A percentile compares a stretch with the other conserved stretches of the same genome.
phyloP scores from a whole-genome alignment of 2,888 invertebrate genomes.

The Eristalis intricaria region DNA sequence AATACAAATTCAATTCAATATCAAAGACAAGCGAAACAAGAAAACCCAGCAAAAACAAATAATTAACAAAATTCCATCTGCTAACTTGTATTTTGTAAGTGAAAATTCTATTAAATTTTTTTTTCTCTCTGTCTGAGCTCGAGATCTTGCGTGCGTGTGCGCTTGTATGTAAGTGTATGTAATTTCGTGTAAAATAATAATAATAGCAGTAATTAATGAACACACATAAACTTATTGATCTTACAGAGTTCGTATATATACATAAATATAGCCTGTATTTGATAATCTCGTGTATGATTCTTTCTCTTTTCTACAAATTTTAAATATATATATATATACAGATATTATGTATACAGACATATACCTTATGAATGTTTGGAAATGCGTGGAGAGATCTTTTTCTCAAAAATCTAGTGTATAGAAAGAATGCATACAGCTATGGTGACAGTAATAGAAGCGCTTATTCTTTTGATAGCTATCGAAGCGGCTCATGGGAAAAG shows the following conservation, averaged over 20 bases:
- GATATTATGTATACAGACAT: no score
- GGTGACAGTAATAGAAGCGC: background rate
- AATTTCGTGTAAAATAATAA: constrained; percentile 32
- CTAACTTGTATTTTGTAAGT: constrained; percentile 63
- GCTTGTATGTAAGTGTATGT: constrained; percentile 44
- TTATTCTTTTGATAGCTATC: background rate
- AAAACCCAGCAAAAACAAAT: background rate
- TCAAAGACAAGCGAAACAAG: no score
- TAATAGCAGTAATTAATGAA: constrained; percentile 12
- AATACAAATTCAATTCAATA: constrained; percentile 50
- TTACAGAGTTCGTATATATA: background rate
- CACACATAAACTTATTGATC: background rate
- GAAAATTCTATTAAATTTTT: constrained; percentile 20
- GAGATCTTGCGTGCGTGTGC: constrained; percentile 13
- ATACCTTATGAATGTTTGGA: constrained; percentile 8
- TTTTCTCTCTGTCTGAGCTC: constrained; percentile 25
- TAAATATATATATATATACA: background rate
- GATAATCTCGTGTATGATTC: constrained; percentile 51
- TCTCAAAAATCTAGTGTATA: constrained; percentile 16
- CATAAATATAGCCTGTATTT: constrained; percentile 41
- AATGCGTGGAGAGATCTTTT: constrained; percentile 28
- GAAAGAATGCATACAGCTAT: background rate
- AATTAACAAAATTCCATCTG: constrained; percentile 48
- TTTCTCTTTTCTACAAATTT: constrained; percentile 52
- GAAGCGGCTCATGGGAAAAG: no score